phyloP scores from a whole-genome alignment of 2,113 vertebrate genomes.

The Hydropotes inermis region DNA sequence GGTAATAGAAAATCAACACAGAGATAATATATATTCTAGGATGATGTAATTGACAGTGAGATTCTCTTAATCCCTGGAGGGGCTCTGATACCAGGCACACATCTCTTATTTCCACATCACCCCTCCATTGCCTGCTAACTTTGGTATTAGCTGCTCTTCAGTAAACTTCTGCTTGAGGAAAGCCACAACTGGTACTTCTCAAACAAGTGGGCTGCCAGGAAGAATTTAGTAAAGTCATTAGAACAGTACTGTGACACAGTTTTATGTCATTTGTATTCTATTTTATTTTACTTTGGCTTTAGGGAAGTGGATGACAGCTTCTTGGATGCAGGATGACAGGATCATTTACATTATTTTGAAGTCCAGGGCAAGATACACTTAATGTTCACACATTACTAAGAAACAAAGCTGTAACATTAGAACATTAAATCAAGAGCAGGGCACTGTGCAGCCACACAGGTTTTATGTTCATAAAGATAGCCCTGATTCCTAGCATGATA shows the following conservation, averaged over 20 bases:
- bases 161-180: background rate
- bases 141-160: background rate
- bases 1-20: background rate
- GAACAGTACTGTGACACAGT: background rate
- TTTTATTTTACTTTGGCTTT: background rate
- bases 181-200: background rate
- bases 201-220: background rate
- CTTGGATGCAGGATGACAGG: too few relatives aligned
- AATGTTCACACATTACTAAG: background rate
- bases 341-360: background rate
- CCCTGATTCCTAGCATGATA: too few relatives aligned
- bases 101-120: background rate
- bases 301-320: background rate
- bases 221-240: background rate
- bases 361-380: background rate
- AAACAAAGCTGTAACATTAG: background rate
- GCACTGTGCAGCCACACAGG: rapidly evolving
- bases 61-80: background rate
- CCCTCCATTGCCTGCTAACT: background rate
- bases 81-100: rapidly evolving
- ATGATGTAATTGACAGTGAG: background rate
- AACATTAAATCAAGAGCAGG: background rate
- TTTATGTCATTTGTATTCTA: background rate
- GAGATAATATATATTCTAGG: background rate
- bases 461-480: rapidly evolving